Evolutionary conservation across 2,113 vertebrate species (phyloP), one percentile per base, ranked within the genome.

Genomic region (Xiphophorus hellerii): DNA sequence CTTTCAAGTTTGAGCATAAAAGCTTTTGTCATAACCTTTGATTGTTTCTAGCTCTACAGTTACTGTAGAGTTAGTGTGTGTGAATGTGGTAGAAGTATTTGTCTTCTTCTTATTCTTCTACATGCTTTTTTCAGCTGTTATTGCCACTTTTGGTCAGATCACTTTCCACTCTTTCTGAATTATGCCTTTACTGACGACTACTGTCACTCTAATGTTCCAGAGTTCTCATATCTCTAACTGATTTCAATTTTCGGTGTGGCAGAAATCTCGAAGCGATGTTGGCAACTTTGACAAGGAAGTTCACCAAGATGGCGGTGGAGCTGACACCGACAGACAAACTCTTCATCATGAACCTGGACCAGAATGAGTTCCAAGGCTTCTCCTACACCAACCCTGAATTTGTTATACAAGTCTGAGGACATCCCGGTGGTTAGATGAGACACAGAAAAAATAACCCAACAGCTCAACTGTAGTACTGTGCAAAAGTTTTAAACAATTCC

Each of bases 271-370:
- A 62, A 94, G 93, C 0, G 98, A 99, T 80, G 96, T 96, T 9
- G 96, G 95, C 80, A 99, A 99, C 95, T 99, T 99, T 76, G 98
- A 99, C 95, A 98, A 97, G 83, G 98, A n/a, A 99, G 96, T 99
- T 99, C 93, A 99, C 98, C 80, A 96, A 97, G 90, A 98, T 99
- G 95, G 95, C 94, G 4, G 96, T 98, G 90, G 97, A 98, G 80
- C 95, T 99, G 87, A 99, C 98, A 0, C 98, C 98, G 72, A 99
- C 97, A 1, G 98, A 99, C 94, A 99, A 99, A 93, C 97, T 99
- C 92, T 98, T 99, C 96, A 99, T 99, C 93, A 99, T 99, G 97
- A 99, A 99, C 92, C 95, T 99, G 95, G 97, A 99, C 95, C 98
- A 99, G 93, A 98, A 97, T 60, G 98, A 99, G 91, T 99, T 99